These are phyloP conservation scores for Clostera curtula DNA, from an alignment of 2,888 invertebrate species.

Conservation along the genomic window DNA sequence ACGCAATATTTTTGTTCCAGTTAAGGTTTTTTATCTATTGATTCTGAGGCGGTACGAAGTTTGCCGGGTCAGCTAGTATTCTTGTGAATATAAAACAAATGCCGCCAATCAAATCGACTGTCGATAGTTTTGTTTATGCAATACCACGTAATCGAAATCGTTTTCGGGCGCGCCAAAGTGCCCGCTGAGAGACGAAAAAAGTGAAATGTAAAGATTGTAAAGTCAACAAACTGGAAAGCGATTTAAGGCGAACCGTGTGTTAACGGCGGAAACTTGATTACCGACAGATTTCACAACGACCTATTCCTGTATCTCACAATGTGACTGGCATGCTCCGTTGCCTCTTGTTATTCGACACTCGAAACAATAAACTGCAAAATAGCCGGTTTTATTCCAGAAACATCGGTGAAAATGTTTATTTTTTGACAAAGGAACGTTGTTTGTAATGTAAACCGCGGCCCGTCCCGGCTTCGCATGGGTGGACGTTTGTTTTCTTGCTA, in stretches of 20 bases:
- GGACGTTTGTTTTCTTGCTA: too few relatives aligned
- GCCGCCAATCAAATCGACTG: conserved; percentile 12
- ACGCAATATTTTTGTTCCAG: too few relatives aligned
- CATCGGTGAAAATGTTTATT: background rate
- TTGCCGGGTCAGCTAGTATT: too few relatives aligned
- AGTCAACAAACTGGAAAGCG: conserved; percentile 39
- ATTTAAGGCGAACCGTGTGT: conserved; percentile 29
- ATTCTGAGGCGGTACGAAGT: too few relatives aligned
- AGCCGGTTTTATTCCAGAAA: conserved; percentile 1
- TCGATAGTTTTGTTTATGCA: conserved; percentile 31
- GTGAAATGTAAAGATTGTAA: conserved; percentile 44
- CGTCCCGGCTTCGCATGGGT: too few relatives aligned
- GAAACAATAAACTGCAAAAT: conserved; percentile 10
- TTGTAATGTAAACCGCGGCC: too few relatives aligned
- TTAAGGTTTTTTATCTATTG: too few relatives aligned
- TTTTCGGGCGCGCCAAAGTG: conserved; percentile 27
- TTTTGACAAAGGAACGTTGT: conserved; percentile 3
- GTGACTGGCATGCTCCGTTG: conserved; percentile 17
- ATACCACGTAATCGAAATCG: conserved; percentile 32
- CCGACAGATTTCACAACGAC: conserved; percentile 32
- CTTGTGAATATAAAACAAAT: too few relatives aligned
- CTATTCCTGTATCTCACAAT: conserved; percentile 22
- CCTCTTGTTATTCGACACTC: conserved; percentile 8
- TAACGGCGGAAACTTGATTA: conserved; percentile 34
- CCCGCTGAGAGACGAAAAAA: conserved; percentile 33